Percentiles rank a stretch among this genome's conserved stretches.
Conservation (phyloP, 2,888 invertebrate species). For the Drosophila atripex region DNA sequence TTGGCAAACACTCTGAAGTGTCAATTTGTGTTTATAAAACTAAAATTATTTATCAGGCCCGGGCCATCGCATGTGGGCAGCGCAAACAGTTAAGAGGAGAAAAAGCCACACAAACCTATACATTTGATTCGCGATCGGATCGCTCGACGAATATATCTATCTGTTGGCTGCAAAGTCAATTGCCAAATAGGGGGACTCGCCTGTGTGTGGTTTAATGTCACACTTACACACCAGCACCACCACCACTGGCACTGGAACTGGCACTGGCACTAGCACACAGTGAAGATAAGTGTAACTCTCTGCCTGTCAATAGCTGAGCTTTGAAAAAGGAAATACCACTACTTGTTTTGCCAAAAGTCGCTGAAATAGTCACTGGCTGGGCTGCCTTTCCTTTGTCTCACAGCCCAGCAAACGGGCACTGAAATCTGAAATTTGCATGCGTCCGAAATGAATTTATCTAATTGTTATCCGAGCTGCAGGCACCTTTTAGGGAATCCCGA, state of each 20-base stretch:
- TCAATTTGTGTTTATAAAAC: conserved; percentile 76
- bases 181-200: conserved; percentile 79
- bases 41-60: conserved; percentile 71
- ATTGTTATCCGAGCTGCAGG: conserved; percentile 58
- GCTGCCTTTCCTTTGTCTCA: conserved; percentile 47
- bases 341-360: conserved; percentile 74
- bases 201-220: conserved; percentile 75
- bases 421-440: conserved; percentile 50
- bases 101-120: conserved; percentile 28
- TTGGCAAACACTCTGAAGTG: conserved; percentile 74
- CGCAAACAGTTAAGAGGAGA: conserved; percentile 65
- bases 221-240: conserved; percentile 39
- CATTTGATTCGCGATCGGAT: conserved; percentile 5
- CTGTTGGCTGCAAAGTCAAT: conserved; percentile 76
- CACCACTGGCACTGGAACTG: not conserved
- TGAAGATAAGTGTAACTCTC: conserved; percentile 64
- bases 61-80: conserved; percentile 68
- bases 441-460: conserved; percentile 56
- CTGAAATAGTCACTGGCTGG: conserved; percentile 57
- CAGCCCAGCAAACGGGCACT: conserved; percentile 41
- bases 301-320: conserved; percentile 68
- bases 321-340: conserved; percentile 78
- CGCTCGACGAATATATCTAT: conserved; percentile 12
- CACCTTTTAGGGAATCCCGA: conserved; percentile 37
- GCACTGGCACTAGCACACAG: conserved; percentile 1